Base-by-base conservation (phyloP, 2,888 invertebrate genomes). In the Acrobasis suavella region DNA sequence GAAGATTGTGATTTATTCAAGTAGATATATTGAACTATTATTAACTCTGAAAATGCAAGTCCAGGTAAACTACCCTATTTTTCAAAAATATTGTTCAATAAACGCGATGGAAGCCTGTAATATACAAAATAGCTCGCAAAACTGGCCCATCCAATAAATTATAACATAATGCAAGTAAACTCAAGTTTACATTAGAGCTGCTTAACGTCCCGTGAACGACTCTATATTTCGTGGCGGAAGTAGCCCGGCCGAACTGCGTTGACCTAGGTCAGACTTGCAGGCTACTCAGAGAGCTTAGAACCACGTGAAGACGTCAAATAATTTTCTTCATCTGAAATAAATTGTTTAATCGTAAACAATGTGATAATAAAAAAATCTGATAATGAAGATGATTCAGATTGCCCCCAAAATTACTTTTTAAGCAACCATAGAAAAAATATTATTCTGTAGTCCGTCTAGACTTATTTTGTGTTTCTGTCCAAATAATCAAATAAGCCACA, bases 201-300 rank as follows among this genome's bases (percentile, higher is more conserved):
- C 14, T 15, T 56, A 56, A 56, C 22, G 56, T 42, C 12, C 56
- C 56, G 56, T 56, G 22, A 56, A 56, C 56, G 56, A 17, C 56
- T 56, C 56, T 56, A 56, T 56, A 56, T 56, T 56, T 56, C 56
- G 56, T 0, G 42, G 42, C 56, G 56, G 56, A 56, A 42, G 56
- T 22, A 12, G 39, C 52, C 32, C 32, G 50, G 50, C 9, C 55
- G 55, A 39, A 55, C 42, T 42, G 42, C 56, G 56, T 56, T 56
- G 56, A 38, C 56, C 56, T 42, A 56, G 56, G 56, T 56, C 56
- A 16, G 15, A 42, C 56, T 42, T 46, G 56, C 56, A 56, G 42
- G 16, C 32, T 52, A 10, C n/a, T 0, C 16, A 9, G n/a, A 32
- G 52, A 52, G 52, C 52, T 52, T 52, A 32, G 9, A 46, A 7